phyloP scores from a whole-genome alignment of 2,113 vertebrate genomes.

The Gymnarchus niloticus region DNA sequence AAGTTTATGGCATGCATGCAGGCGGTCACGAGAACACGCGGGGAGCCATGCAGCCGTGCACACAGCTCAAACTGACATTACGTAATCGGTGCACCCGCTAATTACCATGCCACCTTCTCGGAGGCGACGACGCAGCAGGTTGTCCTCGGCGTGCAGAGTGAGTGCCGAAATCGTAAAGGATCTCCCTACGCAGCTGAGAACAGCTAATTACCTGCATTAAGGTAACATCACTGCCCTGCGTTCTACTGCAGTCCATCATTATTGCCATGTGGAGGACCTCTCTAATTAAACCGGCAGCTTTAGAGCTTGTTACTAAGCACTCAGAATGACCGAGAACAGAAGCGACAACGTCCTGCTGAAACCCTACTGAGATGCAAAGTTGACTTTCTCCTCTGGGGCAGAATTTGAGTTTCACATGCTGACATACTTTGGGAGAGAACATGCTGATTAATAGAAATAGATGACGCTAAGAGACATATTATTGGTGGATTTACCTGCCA shows the following conservation, averaged over 20 bases:
- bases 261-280: not conserved
- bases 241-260: not conserved
- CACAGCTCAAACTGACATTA: not conserved
- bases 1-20: not conserved
- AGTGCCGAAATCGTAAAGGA: not conserved
- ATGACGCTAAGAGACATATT: not conserved
- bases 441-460: not conserved
- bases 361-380: not conserved
- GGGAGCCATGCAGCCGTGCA: not conserved
- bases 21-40: not conserved
- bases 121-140: not conserved
- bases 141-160: not conserved
- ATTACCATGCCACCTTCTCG: not conserved
- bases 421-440: not conserved
- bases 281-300: not conserved
- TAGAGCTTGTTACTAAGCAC: not conserved
- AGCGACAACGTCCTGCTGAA: not conserved
- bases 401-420: not conserved
- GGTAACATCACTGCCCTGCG: not conserved
- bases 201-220: conserved; percentile 23
- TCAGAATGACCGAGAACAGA: not conserved
- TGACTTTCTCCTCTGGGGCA: not conserved
- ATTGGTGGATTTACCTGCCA: not conserved
- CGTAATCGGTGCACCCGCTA: not conserved
- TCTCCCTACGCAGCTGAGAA: not conserved